phyloP scores from a whole-genome alignment of 2,888 invertebrate species.

The Eristalis tenax region DNA sequence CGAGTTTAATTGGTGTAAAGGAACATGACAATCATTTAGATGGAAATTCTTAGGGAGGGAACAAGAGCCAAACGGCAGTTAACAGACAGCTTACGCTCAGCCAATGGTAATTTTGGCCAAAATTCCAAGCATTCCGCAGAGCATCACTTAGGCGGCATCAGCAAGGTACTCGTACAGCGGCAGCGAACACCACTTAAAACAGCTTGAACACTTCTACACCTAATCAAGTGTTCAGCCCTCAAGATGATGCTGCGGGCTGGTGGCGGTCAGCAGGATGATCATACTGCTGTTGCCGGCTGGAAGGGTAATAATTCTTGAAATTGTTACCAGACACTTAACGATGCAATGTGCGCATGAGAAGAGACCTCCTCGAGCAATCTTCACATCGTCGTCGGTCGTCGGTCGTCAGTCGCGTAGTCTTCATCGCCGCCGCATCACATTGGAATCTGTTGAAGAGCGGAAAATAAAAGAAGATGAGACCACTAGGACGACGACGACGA shows the following conservation, averaged over 20 bases:
- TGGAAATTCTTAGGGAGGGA: conserved; percentile 27
- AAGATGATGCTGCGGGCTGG: conserved; percentile 62
- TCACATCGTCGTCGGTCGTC: conserved; percentile 53
- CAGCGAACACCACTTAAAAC: conserved; percentile 65
- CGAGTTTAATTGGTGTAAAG: conserved; percentile 62
- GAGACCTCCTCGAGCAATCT: conserved; percentile 71
- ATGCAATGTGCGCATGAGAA: conserved; percentile 70
- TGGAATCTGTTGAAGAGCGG: conserved; percentile 49
- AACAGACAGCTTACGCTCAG: conserved; percentile 33
- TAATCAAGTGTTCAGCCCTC: conserved; percentile 72
- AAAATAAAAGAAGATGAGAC: conserved; percentile 35
- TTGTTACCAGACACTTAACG: conserved; percentile 72
- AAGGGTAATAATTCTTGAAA: conserved; percentile 72
- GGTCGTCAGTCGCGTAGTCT: conserved; percentile 12
- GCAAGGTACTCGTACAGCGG: conserved; percentile 30
- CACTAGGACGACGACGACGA: conserved; percentile 15
- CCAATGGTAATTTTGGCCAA: conserved; percentile 65
- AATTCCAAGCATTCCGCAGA: conserved; percentile 64
- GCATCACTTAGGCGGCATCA: conserved; percentile 54
- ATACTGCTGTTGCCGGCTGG: conserved; percentile 64
- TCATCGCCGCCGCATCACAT: conserved; percentile 46
- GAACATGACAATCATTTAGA: conserved; percentile 60
- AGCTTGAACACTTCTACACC: conserved; percentile 70
- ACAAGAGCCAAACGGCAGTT: conserved; percentile 9
- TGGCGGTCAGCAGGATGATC: conserved; percentile 67